Conservation (phyloP, 2,888 invertebrate species). For the Eledone cirrhosa region DNA sequence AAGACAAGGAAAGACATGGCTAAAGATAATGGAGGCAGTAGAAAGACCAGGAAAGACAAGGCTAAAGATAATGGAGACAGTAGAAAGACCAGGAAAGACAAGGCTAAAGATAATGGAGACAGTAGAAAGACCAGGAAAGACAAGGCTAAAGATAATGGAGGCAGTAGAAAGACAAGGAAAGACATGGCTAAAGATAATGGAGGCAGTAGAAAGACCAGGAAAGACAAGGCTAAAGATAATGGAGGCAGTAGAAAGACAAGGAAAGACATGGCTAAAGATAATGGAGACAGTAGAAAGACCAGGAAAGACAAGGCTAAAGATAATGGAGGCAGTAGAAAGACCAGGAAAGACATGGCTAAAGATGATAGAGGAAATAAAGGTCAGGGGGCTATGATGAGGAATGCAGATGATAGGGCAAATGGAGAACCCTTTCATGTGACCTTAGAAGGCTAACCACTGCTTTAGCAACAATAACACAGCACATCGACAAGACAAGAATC, state of each 20-base stretch:
- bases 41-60: background rate
- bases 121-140: background rate
- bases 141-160: background rate
- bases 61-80: background rate
- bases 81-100: background rate
- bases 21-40: background rate
- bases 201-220: background rate
- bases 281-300: fast-evolving
- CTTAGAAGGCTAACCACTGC: too few species aligned
- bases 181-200: background rate
- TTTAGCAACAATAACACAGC: background rate
- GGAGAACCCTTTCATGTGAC: background rate
- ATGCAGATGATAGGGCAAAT: background rate
- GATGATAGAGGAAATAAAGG: background rate
- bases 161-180: background rate
- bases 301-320: background rate
- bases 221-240: background rate
- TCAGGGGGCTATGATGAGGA: background rate
- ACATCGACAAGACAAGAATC: background rate
- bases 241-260: background rate
- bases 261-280: background rate
- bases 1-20: background rate
- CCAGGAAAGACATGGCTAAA: background rate
- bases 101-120: background rate
- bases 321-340: background rate